Conservation (phyloP, 2,888 invertebrate species). For the Drosophila imparisetae region DNA sequence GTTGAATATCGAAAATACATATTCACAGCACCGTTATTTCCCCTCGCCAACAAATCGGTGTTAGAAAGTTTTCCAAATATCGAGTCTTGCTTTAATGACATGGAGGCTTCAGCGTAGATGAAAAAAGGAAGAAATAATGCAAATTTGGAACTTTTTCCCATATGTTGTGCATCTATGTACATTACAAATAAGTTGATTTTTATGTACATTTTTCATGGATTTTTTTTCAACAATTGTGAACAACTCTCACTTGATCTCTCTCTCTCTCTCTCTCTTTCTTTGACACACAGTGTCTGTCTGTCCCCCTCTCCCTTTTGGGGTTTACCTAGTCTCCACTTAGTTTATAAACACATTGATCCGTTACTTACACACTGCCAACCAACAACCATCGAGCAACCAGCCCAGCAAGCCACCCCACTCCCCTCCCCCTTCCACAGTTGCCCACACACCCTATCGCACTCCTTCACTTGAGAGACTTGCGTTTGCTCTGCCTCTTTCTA, state of each 20-base stretch:
- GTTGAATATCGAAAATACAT: neutral
- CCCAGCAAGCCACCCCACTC: neutral
- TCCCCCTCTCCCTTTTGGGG: slow-evolving; percentile 17
- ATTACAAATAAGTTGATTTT: slow-evolving; percentile 1
- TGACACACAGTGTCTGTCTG: neutral
- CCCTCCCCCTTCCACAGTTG: neutral
- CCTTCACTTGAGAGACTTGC: slow-evolving; percentile 20
- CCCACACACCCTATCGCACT: neutral
- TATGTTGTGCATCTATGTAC: neutral
- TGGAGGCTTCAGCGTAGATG: neutral
- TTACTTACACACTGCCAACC: slow-evolving; percentile 36
- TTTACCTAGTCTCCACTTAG: slow-evolving; percentile 38
- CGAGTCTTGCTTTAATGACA: too few species aligned
- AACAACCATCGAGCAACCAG: neutral
- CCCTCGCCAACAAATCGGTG: neutral
- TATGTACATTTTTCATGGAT: slow-evolving; percentile 13
- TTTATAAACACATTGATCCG: slow-evolving; percentile 54
- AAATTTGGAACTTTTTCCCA: neutral
- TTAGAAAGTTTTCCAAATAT: neutral
- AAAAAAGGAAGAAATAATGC: neutral
- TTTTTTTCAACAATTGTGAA: slow-evolving; percentile 16
- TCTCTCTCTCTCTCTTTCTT: neutral
- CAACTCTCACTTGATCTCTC: slow-evolving; percentile 29
- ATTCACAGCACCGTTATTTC: neutral
- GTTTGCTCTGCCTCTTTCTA: slow-evolving; percentile 19